Base-by-base conservation (phyloP, 2,113 vertebrate species). In the Seriola aureovittata region DNA sequence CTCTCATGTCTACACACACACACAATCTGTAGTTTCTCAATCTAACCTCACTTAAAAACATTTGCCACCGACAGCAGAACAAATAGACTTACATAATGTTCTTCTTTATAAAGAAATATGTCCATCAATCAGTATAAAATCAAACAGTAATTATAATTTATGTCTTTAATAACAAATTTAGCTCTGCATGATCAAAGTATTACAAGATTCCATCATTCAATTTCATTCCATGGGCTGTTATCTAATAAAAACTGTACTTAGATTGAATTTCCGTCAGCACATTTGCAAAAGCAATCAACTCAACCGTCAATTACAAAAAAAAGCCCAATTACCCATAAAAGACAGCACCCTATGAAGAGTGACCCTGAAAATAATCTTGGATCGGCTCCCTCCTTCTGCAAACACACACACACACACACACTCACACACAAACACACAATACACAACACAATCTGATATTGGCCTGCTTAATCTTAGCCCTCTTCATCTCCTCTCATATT, bases 271-370 rank as follows among this genome's bases (percentile, higher is more conserved):
- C 67, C 75, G 78, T 38, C 69, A 82, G 71, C n/a, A 58, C 25
- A 71, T 87, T 85, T 85, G 70, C 69, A 76, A 89, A 93, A 82
- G 78, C 86, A 91, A 93, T 93, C 92, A 90, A 75, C 59, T 84
- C 3, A 1, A 69, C 32, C 9, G 1, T 82, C 65, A 46, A 12
- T 42, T 11, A 42, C 40, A 11, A 74, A 52, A 87, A 58, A 71
- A 75, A 67, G 87, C 14, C 84, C 82, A 89, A 87, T 89, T 69
- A 81, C 65, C 59, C 48, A 90, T 91, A 80, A 93, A 90, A 85
- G 70, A 78, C 40, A 55, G 74, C 48, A 25, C 32, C 42, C 73
- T 34, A 57, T 75, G 71, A 70, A 48, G 65, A 48, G 36, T 80
- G 80, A 85, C 69, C 81, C 83, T 86, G 78, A 52, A 73, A 38